Evolutionary conservation across 2,888 invertebrate genomes (phyloP).

Genomic region (Endomychus coccineus): DNA sequence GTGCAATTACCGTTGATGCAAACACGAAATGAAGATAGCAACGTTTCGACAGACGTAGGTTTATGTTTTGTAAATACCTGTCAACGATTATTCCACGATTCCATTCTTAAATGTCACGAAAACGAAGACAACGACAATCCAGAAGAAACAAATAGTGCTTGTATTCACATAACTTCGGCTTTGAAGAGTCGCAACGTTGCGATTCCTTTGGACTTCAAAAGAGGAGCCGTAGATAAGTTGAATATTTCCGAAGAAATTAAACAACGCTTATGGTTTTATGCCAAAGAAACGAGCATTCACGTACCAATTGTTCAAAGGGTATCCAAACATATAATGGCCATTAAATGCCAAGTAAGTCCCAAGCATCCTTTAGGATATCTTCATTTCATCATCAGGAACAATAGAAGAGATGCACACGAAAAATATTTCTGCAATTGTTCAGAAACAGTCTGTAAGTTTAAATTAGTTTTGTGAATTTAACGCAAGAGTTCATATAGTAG

Average conservation of each 20-base stretch:
- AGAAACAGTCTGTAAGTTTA: slow-evolving; percentile 18
- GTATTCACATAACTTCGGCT: slow-evolving; percentile 60
- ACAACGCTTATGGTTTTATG: slow-evolving; percentile 52
- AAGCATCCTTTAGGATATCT: slow-evolving; percentile 64
- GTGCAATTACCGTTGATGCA: slow-evolving; percentile 51
- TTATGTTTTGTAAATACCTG: slow-evolving; percentile 54
- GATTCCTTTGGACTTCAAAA: slow-evolving; percentile 52
- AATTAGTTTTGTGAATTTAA: too few relatives aligned
- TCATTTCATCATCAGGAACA: slow-evolving; percentile 48
- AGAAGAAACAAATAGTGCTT: slow-evolving; percentile 28
- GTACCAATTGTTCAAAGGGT: slow-evolving; percentile 64
- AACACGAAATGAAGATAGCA: slow-evolving; percentile 34
- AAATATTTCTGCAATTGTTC: slow-evolving; percentile 32
- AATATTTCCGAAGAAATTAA: slow-evolving; percentile 54
- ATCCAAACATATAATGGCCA: slow-evolving; percentile 62
- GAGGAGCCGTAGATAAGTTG: slow-evolving; percentile 52
- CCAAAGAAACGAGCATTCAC: slow-evolving; percentile 52
- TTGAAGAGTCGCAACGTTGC: slow-evolving; percentile 55
- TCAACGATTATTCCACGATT: slow-evolving; percentile 49
- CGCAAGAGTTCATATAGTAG: too few relatives aligned
- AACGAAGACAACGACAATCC: slow-evolving; percentile 19
- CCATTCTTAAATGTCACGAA: slow-evolving; percentile 50
- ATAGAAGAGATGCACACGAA: slow-evolving; percentile 44
- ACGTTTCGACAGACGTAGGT: slow-evolving; percentile 38
- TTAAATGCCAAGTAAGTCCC: slow-evolving; percentile 58